phyloP scores from a whole-genome alignment of 1,140 invertebrate species.

The Procambarus clarkii region DNA sequence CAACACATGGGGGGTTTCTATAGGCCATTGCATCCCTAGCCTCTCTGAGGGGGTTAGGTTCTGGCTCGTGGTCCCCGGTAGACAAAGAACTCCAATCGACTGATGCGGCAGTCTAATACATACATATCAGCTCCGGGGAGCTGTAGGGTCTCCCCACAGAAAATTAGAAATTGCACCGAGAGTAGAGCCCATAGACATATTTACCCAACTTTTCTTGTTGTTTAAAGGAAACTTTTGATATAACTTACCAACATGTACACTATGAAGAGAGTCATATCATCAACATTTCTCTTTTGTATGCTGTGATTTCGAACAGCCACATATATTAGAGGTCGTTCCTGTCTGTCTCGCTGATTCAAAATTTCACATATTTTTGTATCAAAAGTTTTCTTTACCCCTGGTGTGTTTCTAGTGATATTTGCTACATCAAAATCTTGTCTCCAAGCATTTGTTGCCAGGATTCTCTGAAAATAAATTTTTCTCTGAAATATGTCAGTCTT shows the following conservation, averaged over 20 bases:
- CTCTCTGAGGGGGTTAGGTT: too few species aligned
- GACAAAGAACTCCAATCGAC: too few species aligned
- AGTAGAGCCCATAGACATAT: too few species aligned
- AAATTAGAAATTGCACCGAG: too few species aligned
- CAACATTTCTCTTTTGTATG: conserved; percentile 16
- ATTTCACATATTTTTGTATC: background rate
- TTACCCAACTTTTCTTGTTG: too few species aligned
- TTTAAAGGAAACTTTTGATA: background rate
- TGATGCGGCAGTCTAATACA: too few species aligned
- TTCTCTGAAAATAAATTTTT: background rate
- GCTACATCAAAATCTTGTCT: background rate
- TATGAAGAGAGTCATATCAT: conserved; percentile 34
- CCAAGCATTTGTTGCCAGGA: conserved; percentile 31
- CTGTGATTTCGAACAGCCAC: conserved; percentile 28
- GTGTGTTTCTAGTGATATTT: conserved; percentile 6
- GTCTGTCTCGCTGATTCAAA: background rate
- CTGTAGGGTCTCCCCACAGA: too few species aligned
- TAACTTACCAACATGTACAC: conserved; percentile 33
- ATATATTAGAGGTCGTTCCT: conserved; percentile 2
- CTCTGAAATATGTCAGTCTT: background rate
- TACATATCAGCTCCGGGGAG: too few species aligned
- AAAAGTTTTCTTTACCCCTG: background rate
- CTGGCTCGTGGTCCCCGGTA: too few species aligned
- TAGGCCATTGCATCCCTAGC: too few species aligned
- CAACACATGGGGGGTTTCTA: too few species aligned